Base-by-base conservation (phyloP, 2,113 vertebrate genomes). In the Dicaeum eximium region DNA sequence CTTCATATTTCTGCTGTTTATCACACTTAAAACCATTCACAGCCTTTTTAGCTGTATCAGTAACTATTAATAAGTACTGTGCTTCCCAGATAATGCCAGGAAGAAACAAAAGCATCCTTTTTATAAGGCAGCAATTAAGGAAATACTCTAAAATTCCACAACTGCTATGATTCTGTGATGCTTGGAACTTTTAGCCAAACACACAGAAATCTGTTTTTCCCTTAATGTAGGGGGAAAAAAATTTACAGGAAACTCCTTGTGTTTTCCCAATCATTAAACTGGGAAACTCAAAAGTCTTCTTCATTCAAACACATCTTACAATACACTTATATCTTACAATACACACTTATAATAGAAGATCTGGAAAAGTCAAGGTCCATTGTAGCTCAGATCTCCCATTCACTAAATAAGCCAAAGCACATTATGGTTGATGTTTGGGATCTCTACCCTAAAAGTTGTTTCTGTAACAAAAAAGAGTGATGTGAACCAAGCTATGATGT, bases 201-300 rank as follows among this genome's bases (percentile, higher is more conserved):
- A 48, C 8, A n/a, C 1, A 58, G 30, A 83, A 83, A 65, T 11
- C 13, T 38, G 5, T 0, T 53, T 62, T 71, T 45, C 13, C 38
- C 27, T 30, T 14, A 7, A 7, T 35, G 20, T 3, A 6, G 28
- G 35, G 0, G 0, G 0, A 20, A 15, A 45, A 35, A 53, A 15
- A 9, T 1, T 15, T 90, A 35, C 53, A 83, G 24, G 45, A 23
- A 69, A 65, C 4, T 3, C 11, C 13, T 31, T 23, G 3, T 9
- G 6, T 71, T 86, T 81, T 28, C 13, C 33, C 40, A 27, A 15
- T 38, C 42, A 58, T 13, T 14, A 62, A 77, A 38, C 38, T 38
- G 38, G 38, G 12, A 38, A 38, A 38, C 8, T 58, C 42, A 42
- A 35, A 86, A 44, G 28, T 17, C 44, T 74, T 64, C 69, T 25